Conservation (phyloP, 2,888 invertebrate species). For the Drosophila fungiperda region DNA sequence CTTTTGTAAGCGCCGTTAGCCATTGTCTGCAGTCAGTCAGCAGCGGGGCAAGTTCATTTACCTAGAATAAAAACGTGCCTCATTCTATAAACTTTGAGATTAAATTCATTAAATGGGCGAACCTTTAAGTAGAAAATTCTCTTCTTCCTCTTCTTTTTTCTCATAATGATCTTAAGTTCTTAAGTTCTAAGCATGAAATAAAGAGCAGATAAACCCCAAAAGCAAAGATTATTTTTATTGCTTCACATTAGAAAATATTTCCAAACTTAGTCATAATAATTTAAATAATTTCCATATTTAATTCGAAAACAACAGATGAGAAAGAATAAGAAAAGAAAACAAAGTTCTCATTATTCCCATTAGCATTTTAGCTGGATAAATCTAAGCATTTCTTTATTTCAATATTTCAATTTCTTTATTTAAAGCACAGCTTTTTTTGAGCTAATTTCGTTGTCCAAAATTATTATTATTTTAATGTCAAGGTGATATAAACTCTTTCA, state of each 20-base stretch:
- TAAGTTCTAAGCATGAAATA: constrained; percentile 3
- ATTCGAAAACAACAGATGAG: background rate
- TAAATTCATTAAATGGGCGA: constrained; percentile 65
- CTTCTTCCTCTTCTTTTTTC: constrained; percentile 3
- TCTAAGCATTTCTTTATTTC: background rate
- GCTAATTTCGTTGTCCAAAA: constrained; percentile 6
- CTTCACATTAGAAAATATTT: background rate
- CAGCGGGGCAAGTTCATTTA: constrained; percentile 66
- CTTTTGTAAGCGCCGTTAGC: constrained; percentile 66
- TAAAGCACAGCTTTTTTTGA: background rate
- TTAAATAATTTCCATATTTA: background rate
- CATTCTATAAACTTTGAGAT: constrained; percentile 56
- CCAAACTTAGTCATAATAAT: background rate
- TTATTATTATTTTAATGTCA: constrained; percentile 41
- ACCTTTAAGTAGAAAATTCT: constrained; percentile 45
- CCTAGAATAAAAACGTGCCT: constrained; percentile 65
- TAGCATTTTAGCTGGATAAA: constrained; percentile 1
- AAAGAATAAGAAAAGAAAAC: background rate
- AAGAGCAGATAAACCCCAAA: background rate
- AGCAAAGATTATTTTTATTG: background rate
- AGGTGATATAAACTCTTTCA: background rate
- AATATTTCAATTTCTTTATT: background rate
- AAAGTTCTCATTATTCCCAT: constrained; percentile 4
- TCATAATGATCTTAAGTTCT: constrained; percentile 38
- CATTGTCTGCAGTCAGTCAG: constrained; percentile 56